phyloP scores from a whole-genome alignment of 2,797 vertebrate species.

The Prunella strophiata region DNA sequence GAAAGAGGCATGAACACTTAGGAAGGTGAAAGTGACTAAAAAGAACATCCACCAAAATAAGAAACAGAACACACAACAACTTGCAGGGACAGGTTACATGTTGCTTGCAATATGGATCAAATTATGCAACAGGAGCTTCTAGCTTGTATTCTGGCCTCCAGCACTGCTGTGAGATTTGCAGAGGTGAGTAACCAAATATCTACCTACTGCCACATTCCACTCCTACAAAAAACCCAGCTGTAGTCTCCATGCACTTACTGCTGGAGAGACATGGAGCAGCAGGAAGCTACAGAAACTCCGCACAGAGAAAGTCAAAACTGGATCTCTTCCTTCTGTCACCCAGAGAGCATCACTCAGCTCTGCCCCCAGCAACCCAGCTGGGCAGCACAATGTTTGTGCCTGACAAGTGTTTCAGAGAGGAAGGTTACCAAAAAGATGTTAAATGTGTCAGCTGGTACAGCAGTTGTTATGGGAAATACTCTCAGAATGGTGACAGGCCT shows the following conservation, averaged over 20 bases:
- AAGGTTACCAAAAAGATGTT: background rate
- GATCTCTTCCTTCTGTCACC: background rate
- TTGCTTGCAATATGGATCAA: background rate
- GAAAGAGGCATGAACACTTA: background rate
- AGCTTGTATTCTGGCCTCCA: background rate
- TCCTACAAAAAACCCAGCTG: background rate
- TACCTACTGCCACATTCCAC: background rate
- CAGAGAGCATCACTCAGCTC: background rate
- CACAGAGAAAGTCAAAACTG: background rate
- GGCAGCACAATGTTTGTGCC: background rate
- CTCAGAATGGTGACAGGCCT: background rate
- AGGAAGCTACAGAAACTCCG: background rate
- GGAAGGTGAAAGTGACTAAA: background rate
- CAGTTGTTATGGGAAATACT: background rate
- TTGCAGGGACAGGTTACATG: background rate
- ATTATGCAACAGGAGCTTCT: background rate
- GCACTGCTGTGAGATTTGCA: background rate
- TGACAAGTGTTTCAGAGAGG: background rate
- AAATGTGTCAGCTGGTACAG: background rate
- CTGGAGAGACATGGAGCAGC: background rate
- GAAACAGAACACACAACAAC: background rate
- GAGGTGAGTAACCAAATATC: background rate
- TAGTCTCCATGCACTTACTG: background rate
- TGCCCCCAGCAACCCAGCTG: background rate
- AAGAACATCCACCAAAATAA: background rate